Evolutionary conservation across 1,140 invertebrate genomes (phyloP).

Genomic region (Papilio machaon): DNA sequence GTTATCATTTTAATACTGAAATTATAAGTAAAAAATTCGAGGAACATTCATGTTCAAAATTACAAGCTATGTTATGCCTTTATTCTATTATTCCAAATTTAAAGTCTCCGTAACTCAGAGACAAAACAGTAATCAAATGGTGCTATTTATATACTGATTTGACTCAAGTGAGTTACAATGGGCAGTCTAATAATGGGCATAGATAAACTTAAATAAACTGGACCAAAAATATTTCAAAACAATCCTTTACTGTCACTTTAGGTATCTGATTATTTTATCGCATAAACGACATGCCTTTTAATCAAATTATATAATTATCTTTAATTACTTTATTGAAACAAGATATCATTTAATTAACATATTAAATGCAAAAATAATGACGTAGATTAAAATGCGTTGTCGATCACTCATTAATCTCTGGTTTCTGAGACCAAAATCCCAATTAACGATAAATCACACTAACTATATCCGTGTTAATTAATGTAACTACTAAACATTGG

Average conservation of each 20-base stretch:
- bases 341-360: neutral
- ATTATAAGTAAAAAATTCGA: neutral
- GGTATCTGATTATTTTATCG: neutral
- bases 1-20: neutral
- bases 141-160: no score
- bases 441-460: neutral
- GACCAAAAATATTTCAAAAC: neutral
- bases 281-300: neutral
- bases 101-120: neutral
- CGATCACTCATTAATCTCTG: neutral
- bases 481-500: no score
- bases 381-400: neutral
- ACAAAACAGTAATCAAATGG: neutral
- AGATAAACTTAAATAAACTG: no score
- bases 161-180: no score
- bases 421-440: no score
- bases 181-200: no score
- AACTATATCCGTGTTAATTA: neutral
- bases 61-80: neutral
- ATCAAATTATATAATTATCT: neutral
- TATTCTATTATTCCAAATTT: no score
- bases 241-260: neutral
- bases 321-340: neutral
- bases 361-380: slow-evolving; percentile 25
- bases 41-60: neutral